Conservation (phyloP, 2,113 vertebrate genomes). For the Phaethon lepturus region DNA sequence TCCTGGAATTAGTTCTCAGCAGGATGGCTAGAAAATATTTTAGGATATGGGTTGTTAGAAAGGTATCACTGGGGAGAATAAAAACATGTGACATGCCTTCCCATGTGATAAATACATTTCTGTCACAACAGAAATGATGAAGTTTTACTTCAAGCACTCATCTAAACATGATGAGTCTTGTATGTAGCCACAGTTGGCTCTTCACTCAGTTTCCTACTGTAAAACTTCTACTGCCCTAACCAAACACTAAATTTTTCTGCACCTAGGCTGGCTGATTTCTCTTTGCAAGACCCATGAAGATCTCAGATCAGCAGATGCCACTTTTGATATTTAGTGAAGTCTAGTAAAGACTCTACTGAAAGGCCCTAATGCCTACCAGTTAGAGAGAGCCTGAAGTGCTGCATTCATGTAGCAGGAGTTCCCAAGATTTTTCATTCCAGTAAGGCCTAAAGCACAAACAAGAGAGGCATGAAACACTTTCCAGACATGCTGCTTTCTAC, state of each 20-base stretch:
- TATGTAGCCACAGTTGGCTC: not conserved
- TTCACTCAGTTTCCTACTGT: not conserved
- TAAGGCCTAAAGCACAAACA: constrained; percentile 83
- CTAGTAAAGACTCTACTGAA: not conserved
- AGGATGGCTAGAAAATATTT: not conserved
- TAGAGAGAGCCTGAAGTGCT: constrained; percentile 95
- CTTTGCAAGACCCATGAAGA: not conserved
- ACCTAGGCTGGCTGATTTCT: not conserved
- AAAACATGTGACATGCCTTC: not conserved
- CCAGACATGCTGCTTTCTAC: not conserved
- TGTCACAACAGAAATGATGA: not conserved
- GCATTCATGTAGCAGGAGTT: constrained; percentile 99
- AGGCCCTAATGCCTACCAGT: constrained; percentile 84
- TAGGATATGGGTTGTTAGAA: not conserved
- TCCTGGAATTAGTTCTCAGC: not conserved
- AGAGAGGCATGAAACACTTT: not conserved
- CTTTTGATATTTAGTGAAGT: not conserved
- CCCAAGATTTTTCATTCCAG: constrained; percentile 98
- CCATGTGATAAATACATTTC: not conserved
- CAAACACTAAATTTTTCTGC: not conserved
- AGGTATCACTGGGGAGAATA: not conserved
- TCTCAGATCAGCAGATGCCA: not conserved
- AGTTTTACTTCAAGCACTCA: not conserved
- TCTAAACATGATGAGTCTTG: not conserved
- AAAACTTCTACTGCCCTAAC: not conserved